A percentile compares a stretch with the other conserved stretches of the same genome.
Evolutionary conservation across 2,113 vertebrate species (phyloP).

Genomic region (Heterocephalus glaber): DNA sequence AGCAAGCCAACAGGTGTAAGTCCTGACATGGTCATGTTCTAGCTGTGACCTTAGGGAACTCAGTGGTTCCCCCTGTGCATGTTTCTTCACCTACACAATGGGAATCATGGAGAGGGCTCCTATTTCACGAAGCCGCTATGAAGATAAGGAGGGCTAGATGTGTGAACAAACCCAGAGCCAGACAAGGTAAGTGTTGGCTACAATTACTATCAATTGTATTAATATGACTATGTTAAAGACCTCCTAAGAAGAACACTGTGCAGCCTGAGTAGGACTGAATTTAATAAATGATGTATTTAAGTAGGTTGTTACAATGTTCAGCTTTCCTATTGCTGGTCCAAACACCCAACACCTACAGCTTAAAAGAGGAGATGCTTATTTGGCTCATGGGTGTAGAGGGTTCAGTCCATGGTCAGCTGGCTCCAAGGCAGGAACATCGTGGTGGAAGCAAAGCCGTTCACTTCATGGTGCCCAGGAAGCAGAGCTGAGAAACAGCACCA

Average conservation of each 20-base stretch:
- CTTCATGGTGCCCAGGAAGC: background rate
- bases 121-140: rapidly evolving
- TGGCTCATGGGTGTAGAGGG: background rate
- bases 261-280: background rate
- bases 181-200: background rate
- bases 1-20: too few species aligned
- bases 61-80: background rate
- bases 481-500: background rate
- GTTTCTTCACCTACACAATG: background rate
- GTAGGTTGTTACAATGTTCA: background rate
- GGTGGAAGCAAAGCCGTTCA: background rate
- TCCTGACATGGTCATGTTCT: background rate
- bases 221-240: background rate
- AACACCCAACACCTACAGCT: background rate
- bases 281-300: background rate
- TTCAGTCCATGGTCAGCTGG: background rate
- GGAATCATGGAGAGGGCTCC: background rate
- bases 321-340: background rate
- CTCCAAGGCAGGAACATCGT: background rate
- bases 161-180: too few species aligned
- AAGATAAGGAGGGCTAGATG: rapidly evolving
- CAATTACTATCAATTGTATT: background rate
- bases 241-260: background rate
- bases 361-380: background rate
- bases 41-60: background rate